Evolutionary conservation across 1,140 invertebrate species (phyloP), one percentile per base, ranked within the genome.

Genomic region (Lucilia cuprina): DNA sequence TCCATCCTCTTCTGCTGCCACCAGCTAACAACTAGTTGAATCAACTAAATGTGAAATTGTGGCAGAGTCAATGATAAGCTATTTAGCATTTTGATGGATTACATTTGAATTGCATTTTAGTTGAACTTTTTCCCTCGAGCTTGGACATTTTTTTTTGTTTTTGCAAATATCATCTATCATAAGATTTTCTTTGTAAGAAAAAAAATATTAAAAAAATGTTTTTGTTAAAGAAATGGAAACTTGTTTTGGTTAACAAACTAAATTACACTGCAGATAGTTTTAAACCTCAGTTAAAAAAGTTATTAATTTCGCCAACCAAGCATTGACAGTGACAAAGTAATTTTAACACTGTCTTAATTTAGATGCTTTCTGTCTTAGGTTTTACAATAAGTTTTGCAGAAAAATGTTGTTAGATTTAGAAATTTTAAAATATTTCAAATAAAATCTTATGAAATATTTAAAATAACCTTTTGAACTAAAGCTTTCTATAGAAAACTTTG

Each of bases 41-140:
- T 70, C 25, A 70, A 70, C 21, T 70, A 70, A 70, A 70, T 70
- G 21, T 70, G 65, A 70, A 70, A 70, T 70, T 70, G 7, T 70
- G n/a, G n/a, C 65, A 70, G 65, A 70, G 65, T 70, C 21, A 70
- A 21, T 70, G 65, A 70, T 70, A 70, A 70, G 65, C 65, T 70
- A 70, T 70, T 70, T 70, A 70, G 19, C 65, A 70, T 70, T 70
- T 70, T 70, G 65, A 70, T 70, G 65, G 65, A 70, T 70, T 70
- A 70, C 65, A 70, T 70, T 70, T 21, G 65, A 70, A 21, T 70
- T 70, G 21, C 55, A 60, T 25, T 21, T 19, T n/a, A 12, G 65
- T 12, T 70, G 19, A 1, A 70, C 8, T 55, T 55, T 17, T 17
- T 55, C 49, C 9, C 49, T 5, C 5, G 49, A 1, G 49, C 1